Base-by-base conservation (phyloP, 2,888 invertebrate species). In the Dascillus cervinus region DNA sequence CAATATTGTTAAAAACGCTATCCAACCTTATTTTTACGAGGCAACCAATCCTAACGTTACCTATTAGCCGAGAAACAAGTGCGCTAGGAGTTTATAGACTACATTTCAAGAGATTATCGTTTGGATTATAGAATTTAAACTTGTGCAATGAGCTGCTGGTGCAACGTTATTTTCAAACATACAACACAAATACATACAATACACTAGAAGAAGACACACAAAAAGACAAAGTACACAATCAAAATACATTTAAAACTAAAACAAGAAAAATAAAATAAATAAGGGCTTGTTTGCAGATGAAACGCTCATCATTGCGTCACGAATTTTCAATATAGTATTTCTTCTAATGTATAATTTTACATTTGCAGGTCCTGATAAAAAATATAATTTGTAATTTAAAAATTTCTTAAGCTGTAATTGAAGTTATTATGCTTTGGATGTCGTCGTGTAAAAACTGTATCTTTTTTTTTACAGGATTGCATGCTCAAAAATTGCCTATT, bases 291-390 rank as follows among this genome's bases (percentile, higher is more conserved):
- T 59, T 52, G 52, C 53, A 55, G 56, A 50, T 47, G 23, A 37
- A 40, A 34, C n/a, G n/a, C n/a, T 38, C 39, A 39, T 50, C 57
- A 58, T 58, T 58, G 56, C 57, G 56, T 58, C 56, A 52, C 44
- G 57, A 57, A 55, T 53, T 44, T 43, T 29, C 22, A 32, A 34
- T 21, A 14, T 39, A 36, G 37, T 30, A 39, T 37, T 37, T 32
- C 33, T 33, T 27, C 34, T 37, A 44, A 34, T 37, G 11, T 29
- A 22, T 35, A 32, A 36, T 42, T 45, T 53, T 54, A 48, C 52
- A 52, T 50, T 49, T 52, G 50, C 46, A 41, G 49, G 41, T 44
- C 38, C 41, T 39, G 35, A 35, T 37, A 17, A 17, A 17, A 17
- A 17, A 17, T 17, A 8, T 17, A 17, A 17, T 6, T 8, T 17